Evolutionary conservation across 2,113 vertebrate species (phyloP).

Genomic region (Steatornis caripensis): DNA sequence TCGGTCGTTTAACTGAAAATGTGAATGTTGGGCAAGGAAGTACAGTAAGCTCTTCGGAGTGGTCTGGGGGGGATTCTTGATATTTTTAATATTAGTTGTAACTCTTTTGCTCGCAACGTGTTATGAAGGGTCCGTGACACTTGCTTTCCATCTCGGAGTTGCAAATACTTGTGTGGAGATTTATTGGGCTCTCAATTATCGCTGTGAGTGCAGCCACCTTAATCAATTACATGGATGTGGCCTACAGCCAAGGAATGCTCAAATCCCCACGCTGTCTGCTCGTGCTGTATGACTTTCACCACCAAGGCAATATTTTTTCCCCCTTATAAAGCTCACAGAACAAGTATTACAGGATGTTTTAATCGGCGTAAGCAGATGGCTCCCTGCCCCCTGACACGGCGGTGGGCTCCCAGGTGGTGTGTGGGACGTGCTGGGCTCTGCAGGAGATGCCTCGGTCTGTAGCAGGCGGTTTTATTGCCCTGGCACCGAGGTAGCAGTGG

Average conservation of each 20-base stretch:
- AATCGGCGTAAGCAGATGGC: neutral
- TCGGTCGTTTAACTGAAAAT: neutral
- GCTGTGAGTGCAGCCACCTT: conserved; percentile 10
- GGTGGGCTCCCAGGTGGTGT: accelerated
- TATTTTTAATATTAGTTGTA: neutral
- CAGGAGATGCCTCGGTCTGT: neutral
- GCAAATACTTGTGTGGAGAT: conserved; percentile 27
- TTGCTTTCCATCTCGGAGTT: neutral
- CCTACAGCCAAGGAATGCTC: neutral
- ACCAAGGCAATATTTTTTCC: neutral
- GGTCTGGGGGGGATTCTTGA: neutral
- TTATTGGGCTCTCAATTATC: conserved; percentile 38
- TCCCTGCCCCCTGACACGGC: accelerated
- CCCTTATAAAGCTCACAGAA: neutral
- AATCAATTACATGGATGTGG: neutral
- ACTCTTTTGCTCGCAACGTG: accelerated
- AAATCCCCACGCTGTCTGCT: neutral
- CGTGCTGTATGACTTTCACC: neutral
- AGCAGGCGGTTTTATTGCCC: accelerated
- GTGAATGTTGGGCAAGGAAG: neutral
- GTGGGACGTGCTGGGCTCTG: neutral
- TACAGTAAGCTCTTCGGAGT: neutral
- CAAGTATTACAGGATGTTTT: neutral
- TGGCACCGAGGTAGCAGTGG: neutral
- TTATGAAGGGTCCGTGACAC: neutral